Base-by-base conservation (phyloP, 2,888 invertebrate genomes). In the Elysia crispata region DNA sequence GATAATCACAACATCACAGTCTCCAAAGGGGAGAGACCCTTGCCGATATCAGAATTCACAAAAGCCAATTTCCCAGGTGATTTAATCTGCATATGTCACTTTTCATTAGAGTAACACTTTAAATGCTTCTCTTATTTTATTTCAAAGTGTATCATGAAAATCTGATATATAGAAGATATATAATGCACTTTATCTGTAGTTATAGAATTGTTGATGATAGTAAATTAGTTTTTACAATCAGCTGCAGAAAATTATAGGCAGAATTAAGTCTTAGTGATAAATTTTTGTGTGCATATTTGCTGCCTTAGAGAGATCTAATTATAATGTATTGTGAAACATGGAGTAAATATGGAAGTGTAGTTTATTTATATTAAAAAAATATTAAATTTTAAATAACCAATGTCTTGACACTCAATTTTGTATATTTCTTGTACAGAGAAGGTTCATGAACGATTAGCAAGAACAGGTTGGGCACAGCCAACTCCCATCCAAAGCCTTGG, bases 401-500 rank as follows among this genome's bases (percentile, higher is more conserved):
- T n/a, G n/a, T n/a, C n/a, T n/a, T n/a, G n/a, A n/a, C n/a, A n/a
- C 25, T 66, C 18, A 3, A 18, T 20, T 28, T 25, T 66, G 20
- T 30, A 15, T n/a, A 41, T 25, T 23, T 79, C 6, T 69, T n/a
- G 73, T 74, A 15, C 84, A 92, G 92, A 90, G 72, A 89, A 89
- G 86, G 89, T 92, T 13, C 85, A 88, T 79, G 77, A 86, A n/a
- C 84, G 85, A 54, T 83, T 92, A 30, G 81, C 81, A 57, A 82
- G 85, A 64, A 89, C 90, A 83, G 85, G 85, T 20, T 92, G 91
- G 91, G 77, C 82, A 33, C 94, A 95, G 84, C 98, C 98, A 0
- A 98, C 98, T 8, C 95, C 97, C 20, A 98, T 98, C 90, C 98
- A 98, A 93, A 95, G 97, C 6, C 97, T 97, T 91, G 97, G 98